phyloP scores from a whole-genome alignment of 2,113 vertebrate species.

The Cinclus cinclus region DNA sequence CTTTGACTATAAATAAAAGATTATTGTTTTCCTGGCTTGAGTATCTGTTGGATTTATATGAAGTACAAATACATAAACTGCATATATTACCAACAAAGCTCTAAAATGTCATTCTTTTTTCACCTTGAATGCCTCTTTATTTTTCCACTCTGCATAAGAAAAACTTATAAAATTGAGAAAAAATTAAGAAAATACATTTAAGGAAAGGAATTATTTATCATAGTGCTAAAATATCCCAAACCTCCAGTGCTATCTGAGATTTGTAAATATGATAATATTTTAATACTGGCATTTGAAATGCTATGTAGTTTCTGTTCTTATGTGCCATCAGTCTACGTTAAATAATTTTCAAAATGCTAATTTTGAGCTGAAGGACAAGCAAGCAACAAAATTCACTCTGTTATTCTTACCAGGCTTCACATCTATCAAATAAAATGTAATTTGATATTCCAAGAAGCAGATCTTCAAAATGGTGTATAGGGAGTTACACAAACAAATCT shows the following conservation, averaged over 20 bases:
- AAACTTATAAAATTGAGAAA: background rate
- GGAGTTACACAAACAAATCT: conserved; percentile 26
- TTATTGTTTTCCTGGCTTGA: background rate
- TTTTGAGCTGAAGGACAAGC: conserved; percentile 24
- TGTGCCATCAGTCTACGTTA: background rate
- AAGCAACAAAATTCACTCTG: conserved; percentile 1
- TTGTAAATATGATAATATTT: background rate
- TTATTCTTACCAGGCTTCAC: background rate
- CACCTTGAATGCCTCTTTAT: background rate
- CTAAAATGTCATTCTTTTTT: background rate
- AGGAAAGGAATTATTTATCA: background rate
- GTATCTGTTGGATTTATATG: background rate
- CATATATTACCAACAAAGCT: background rate
- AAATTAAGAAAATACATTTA: background rate
- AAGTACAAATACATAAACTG: background rate
- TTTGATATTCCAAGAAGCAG: conserved; percentile 37
- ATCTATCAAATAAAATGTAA: conserved; percentile 7
- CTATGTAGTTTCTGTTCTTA: background rate
- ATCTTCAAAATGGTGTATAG: background rate
- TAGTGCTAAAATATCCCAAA: background rate
- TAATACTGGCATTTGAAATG: background rate
- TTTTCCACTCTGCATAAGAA: background rate
- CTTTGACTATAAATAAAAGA: background rate
- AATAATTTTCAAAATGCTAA: conserved; percentile 27
- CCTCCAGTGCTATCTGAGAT: background rate